phyloP scores from a whole-genome alignment of 2,888 invertebrate species.

The Alitta virens region DNA sequence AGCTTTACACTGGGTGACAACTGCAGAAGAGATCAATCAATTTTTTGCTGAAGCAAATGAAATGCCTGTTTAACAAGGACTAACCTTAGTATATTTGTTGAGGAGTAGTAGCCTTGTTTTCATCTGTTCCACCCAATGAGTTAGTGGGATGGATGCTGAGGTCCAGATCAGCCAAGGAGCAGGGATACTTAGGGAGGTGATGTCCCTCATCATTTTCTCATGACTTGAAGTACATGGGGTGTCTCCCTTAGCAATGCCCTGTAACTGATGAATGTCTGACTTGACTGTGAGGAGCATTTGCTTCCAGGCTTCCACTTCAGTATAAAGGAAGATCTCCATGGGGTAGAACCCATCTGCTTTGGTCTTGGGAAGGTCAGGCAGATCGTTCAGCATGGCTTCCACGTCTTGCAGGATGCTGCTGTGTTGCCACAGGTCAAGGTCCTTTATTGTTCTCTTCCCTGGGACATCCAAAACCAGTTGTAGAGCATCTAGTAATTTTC shows the following conservation, averaged over 20 bases:
- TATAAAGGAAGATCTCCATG: slow-evolving; percentile 42
- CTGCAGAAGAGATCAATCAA: too few relatives aligned
- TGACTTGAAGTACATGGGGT: background rate
- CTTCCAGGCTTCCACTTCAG: slow-evolving; percentile 36
- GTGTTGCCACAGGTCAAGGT: too few relatives aligned
- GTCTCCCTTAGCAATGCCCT: slow-evolving; percentile 4
- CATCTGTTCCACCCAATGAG: slow-evolving; percentile 38
- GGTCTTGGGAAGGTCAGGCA: slow-evolving; percentile 37
- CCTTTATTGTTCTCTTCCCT: too few relatives aligned
- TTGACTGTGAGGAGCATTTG: slow-evolving; percentile 1
- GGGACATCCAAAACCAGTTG: too few relatives aligned
- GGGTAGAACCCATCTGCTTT: slow-evolving; percentile 43
- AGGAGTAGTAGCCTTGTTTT: slow-evolving; percentile 30
- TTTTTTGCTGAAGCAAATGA: too few relatives aligned
- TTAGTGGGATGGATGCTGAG: slow-evolving; percentile 34
- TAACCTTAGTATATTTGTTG: slow-evolving; percentile 27
- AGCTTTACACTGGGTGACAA: background rate
- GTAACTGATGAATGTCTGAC: slow-evolving; percentile 4
- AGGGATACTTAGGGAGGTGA: slow-evolving; percentile 41
- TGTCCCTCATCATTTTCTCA: background rate
- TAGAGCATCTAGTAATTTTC: too few relatives aligned
- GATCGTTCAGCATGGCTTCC: background rate
- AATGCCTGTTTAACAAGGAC: too few relatives aligned
- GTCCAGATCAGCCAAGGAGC: slow-evolving; percentile 36
- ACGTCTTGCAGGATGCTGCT: slow-evolving; percentile 12